Base-by-base conservation (phyloP, 2,888 invertebrate species). In the Malthinus seriepunctatus region DNA sequence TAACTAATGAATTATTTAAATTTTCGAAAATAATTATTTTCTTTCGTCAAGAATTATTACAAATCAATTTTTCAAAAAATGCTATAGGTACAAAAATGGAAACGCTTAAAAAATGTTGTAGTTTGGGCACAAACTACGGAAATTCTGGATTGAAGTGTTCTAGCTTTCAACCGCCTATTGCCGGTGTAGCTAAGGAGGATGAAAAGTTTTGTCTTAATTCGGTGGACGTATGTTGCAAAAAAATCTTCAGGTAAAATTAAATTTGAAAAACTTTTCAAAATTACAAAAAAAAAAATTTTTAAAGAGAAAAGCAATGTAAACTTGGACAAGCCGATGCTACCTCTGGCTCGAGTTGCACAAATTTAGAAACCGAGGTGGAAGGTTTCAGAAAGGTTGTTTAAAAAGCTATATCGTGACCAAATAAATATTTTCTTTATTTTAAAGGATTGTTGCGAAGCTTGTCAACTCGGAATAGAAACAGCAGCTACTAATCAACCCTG, bases 391-490 rank as follows among this genome's bases (percentile, higher is more conserved):
- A 69, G 62, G 68, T 68, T 46, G 7, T 8, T 33, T 32, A 11
- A 46, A 46, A 46, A 46, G n/a, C 8, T 46, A 3, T 12, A 12
- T 8, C 15, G 35, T 35, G 5, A 2, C 3, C 3, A 42, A 9
- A 9, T 39, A 10, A 32, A 32, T 48, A 35, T 32, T 33, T 39
- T 39, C 8, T 15, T 11, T 33, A 8, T 33, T 12, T 35, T 51
- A 63, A 73, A 84, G 78, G 81, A 83, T 67, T 88, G 88, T 67
- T 88, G 87, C 67, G 84, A 85, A 65, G 83, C 85, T 6, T 88
- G 88, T 67, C 83, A 84, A 71, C 76, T 87, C 37, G 88, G 88
- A 1, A 76, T 87, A 34, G 81, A 85, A 39, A 81, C 84, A 1
- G 82, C 82, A n/a, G 81, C 82, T 37, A 81, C 83, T 51, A 82